Base-by-base conservation (phyloP, 2,797 vertebrate genomes). In the Megaceryle alcyon region DNA sequence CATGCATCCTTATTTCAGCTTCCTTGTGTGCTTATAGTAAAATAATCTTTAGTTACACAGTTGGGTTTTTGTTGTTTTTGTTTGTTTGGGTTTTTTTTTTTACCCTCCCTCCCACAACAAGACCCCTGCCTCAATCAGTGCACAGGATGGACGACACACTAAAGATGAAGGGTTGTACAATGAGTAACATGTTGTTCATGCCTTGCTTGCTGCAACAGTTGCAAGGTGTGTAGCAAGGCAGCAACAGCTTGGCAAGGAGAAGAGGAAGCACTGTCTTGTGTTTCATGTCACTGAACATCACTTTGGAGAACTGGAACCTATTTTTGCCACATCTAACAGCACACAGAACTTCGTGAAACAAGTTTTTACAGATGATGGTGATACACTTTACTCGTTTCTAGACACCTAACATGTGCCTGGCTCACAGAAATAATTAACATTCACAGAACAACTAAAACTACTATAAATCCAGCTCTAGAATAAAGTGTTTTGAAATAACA, bases 51-150 rank as follows among this genome's bases (percentile, higher is more conserved):
- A 84, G 56, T 83, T 82, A 88, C 35, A 79, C 20, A n/a, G 59
- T 7, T 70, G 43, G 9, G 18, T 64, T 49, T 15, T 61, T 39
- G 20, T 12, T 21, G 10, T 35, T 51, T 28, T 28, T 7, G 10
- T 35, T 83, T 71, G 28, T 10, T 56, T 83, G 3, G 0, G 14
- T 16, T 14, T 48, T n/a, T 86, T 92, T n/a, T 86, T 92, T 37
- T 53, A 20, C 46, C 29, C 28, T 14, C 39, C 33, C 9, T 1
- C 0, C 63, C 64, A 19, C 72, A 87, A 87, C 48, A 92, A 80
- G 63, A 94, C 96, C 94, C 94, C 91, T 97, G 96, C 95, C 96
- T 96, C 96, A 95, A 86, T 96, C 96, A 97, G 95, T 96, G 96
- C 96, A 97, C 96, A 96, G 87, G 95, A 97, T 94, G 96, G 96